Evolutionary conservation across 2,888 invertebrate species (phyloP), one percentile per base, ranked within the genome.

Genomic region (Nomada flava): DNA sequence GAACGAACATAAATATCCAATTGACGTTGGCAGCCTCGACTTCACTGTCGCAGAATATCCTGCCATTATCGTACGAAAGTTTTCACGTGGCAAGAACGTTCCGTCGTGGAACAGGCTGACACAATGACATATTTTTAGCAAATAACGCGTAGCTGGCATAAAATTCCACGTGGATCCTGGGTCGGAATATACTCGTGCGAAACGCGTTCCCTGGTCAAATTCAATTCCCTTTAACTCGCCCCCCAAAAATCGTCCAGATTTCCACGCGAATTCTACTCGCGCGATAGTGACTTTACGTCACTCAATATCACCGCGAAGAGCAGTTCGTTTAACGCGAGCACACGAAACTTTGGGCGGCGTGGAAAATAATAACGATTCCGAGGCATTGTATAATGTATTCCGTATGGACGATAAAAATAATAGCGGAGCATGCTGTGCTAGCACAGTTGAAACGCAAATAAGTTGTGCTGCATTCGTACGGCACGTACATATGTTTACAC

Each of bases 361-460:
- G 1, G 36, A 10, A 7, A 36, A n/a, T 47, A 15, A 15, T 20
- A 55, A 68, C 15, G n/a, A 36, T n/a, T 9, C 11, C 2, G 18
- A 50, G 15, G 18, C 15, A 64, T n/a, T 26, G 52, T 36, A 3
- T 13, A 47, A 47, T 47, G 47, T 3, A 15, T 50, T 23, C 7
- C 44, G 63, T 29, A 9, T 1, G 4, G 15, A 53, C 4, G 67
- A 55, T 26, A 68, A 57, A 79, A 77, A 77, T 79, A 79, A 75
- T 15, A 36, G 26, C 44, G 47, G 36, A 26, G 55, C 50, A 44
- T 65, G 23, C 57, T 23, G 26, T n/a, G 36, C 67, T 52, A 42
- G 63, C 55, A 55, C 57, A 75, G 68, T 29, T 50, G 82, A 55
- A 82, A 82, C 63, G 82, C 68, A 71, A 72, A 82, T 74, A 78